These are phyloP conservation scores for Sesia bembeciformis DNA, from an alignment of 2,888 invertebrate genomes.

Conservation along the genomic window DNA sequence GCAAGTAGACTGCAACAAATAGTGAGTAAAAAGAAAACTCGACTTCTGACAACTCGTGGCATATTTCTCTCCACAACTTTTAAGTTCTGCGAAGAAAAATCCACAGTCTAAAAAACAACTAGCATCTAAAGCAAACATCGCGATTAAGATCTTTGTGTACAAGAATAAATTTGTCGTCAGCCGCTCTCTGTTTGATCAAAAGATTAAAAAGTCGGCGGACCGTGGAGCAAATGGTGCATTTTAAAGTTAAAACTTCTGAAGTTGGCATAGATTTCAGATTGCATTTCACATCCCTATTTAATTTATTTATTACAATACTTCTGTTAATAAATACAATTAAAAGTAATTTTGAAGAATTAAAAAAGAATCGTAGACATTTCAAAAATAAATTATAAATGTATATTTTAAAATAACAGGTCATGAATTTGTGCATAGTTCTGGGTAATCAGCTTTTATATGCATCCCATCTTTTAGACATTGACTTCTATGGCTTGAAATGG, in stretches of 20 bases:
- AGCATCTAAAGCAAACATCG: conserved; percentile 10
- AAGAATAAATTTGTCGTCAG: conserved; percentile 64
- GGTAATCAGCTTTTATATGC: no score
- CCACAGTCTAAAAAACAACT: conserved; percentile 17
- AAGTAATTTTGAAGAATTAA: no score
- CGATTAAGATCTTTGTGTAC: conserved; percentile 55
- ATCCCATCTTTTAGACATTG: no score
- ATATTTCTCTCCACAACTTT: background rate
- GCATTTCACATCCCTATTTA: background rate
- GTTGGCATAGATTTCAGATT: background rate
- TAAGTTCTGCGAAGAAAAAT: background rate
- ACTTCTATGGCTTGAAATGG: no score
- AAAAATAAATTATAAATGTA: no score
- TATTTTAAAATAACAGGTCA: no score
- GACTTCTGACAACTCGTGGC: background rate
- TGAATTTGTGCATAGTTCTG: no score
- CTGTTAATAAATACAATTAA: no score
- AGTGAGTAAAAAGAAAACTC: background rate
- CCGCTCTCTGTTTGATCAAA: conserved; percentile 56
- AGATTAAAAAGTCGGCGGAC: conserved; percentile 54
- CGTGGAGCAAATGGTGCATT: conserved; percentile 43
- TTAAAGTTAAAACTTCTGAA: conserved; percentile 28
- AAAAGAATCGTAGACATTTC: no score
- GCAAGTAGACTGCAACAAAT: background rate
- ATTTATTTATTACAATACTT: no score